Conservation (phyloP, 2,797 vertebrate species). For the Eulemur rubriventer region DNA sequence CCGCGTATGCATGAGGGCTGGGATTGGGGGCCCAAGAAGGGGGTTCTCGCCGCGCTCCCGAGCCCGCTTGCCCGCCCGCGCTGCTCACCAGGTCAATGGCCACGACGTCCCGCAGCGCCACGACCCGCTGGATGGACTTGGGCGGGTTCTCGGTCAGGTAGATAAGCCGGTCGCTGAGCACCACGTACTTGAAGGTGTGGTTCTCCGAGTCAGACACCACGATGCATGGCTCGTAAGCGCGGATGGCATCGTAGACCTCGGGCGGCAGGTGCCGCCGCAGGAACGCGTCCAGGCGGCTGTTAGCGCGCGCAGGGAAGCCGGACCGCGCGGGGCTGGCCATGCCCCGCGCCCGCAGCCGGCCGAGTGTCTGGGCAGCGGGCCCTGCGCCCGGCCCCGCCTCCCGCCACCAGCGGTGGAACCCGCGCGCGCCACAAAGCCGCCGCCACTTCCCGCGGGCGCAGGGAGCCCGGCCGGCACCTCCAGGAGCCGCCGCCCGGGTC, state of each 20-base stretch:
- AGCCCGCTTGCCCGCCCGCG: background rate
- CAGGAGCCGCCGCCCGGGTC: rapidly evolving
- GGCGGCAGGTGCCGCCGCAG: slow-evolving; percentile 85
- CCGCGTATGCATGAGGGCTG: background rate
- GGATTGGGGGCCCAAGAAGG: background rate
- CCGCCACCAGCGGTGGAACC: background rate
- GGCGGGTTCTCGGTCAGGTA: slow-evolving; percentile 88
- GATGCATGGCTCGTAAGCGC: slow-evolving; percentile 87
- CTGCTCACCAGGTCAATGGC: slow-evolving; percentile 89
- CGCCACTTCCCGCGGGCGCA: rapidly evolving
- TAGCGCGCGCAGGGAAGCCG: slow-evolving; percentile 69
- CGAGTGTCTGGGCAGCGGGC: rapidly evolving
- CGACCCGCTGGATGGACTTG: slow-evolving; percentile 82
- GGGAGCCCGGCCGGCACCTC: background rate
- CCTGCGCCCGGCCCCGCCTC: background rate
- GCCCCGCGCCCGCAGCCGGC: background rate
- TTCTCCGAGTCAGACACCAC: slow-evolving; percentile 83
- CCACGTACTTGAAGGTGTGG: slow-evolving; percentile 86
- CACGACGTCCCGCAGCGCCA: slow-evolving; percentile 83
- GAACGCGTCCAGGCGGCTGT: slow-evolving; percentile 88
- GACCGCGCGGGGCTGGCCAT: slow-evolving; percentile 81
- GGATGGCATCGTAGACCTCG: slow-evolving; percentile 85
- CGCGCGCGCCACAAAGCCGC: background rate
- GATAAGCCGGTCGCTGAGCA: slow-evolving; percentile 87
- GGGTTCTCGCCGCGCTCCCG: background rate